Evolutionary conservation across 2,888 invertebrate genomes (phyloP).

Genomic region (Falcaria lacertinaria): DNA sequence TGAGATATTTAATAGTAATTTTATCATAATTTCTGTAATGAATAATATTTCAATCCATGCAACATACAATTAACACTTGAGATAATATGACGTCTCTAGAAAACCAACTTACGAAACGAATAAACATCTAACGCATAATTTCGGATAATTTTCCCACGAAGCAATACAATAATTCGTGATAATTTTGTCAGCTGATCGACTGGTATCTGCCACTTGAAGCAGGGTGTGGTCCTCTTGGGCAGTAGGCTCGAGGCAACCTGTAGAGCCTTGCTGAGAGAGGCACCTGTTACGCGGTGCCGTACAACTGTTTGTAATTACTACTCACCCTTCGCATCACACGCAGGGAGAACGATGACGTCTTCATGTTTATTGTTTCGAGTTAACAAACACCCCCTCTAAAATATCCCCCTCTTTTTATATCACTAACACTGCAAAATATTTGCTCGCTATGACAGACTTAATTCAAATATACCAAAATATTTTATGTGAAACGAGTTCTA

Average conservation of each 20-base stretch:
- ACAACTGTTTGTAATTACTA: constrained; percentile 19
- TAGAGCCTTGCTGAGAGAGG: constrained; percentile 37
- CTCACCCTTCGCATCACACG: constrained; percentile 90
- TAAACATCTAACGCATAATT: no score
- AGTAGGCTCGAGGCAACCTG: constrained; percentile 51
- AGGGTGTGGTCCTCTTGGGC: constrained; percentile 56
- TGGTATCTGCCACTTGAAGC: constrained; percentile 6
- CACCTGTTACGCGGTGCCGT: constrained; percentile 42
- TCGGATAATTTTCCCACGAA: no score
- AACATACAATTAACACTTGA: no score
- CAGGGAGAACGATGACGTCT: constrained; percentile 88
- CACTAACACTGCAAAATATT: constrained; percentile 8
- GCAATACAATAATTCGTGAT: no score
- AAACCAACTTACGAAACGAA: no score
- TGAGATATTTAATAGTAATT: no score
- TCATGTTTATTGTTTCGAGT: constrained; percentile 80
- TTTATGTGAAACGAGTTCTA: background rate
- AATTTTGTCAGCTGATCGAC: no score
- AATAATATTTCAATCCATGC: no score
- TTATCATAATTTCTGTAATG: no score
- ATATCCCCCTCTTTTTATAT: constrained; percentile 10
- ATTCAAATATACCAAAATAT: constrained; percentile 4
- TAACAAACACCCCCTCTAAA: constrained; percentile 32
- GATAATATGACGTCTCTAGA: no score
- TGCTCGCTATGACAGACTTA: background rate